These are phyloP conservation scores for Argyrosomus japonicus DNA, from an alignment of 2,113 vertebrate species.

Conservation along the genomic window DNA sequence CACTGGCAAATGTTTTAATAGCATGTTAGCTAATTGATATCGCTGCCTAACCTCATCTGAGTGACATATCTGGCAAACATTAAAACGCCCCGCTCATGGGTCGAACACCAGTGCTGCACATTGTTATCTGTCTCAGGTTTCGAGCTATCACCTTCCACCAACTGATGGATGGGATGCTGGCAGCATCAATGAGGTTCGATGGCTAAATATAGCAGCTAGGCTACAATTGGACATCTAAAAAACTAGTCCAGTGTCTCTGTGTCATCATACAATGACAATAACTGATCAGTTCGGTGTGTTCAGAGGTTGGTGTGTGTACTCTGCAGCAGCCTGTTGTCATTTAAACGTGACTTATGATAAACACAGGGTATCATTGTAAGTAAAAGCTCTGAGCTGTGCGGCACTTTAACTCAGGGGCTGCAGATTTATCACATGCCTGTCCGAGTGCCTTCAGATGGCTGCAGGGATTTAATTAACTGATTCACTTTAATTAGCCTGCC, in stretches of 20 bases:
- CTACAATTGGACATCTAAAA: not conserved
- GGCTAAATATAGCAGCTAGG: not conserved
- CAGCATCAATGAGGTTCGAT: slow-evolving; percentile 21
- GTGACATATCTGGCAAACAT: slow-evolving; percentile 50
- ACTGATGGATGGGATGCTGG: slow-evolving; percentile 43
- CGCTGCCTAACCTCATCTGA: slow-evolving; percentile 22
- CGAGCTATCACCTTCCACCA: slow-evolving; percentile 52
- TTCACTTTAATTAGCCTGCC: slow-evolving; percentile 50
- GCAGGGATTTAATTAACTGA: slow-evolving; percentile 56
- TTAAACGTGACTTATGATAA: slow-evolving; percentile 14
- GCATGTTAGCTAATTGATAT: slow-evolving; percentile 47
- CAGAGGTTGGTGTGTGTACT: not conserved
- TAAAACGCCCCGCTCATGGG: slow-evolving; percentile 2
- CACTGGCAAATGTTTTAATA: slow-evolving; percentile 48
- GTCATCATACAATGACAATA: not conserved
- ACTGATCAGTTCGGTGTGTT: slow-evolving; percentile 10
- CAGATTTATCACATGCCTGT: slow-evolving; percentile 44
- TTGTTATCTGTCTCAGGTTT: slow-evolving; percentile 48
- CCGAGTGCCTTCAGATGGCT: slow-evolving; percentile 27
- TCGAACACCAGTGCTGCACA: slow-evolving; percentile 13
- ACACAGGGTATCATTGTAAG: not conserved
- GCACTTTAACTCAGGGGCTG: slow-evolving; percentile 5
- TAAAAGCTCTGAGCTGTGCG: slow-evolving; percentile 1
- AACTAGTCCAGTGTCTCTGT: not conserved
- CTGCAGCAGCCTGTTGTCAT: not conserved